Conservation (phyloP, 2,888 invertebrate species). For the Tenthredo notha region DNA sequence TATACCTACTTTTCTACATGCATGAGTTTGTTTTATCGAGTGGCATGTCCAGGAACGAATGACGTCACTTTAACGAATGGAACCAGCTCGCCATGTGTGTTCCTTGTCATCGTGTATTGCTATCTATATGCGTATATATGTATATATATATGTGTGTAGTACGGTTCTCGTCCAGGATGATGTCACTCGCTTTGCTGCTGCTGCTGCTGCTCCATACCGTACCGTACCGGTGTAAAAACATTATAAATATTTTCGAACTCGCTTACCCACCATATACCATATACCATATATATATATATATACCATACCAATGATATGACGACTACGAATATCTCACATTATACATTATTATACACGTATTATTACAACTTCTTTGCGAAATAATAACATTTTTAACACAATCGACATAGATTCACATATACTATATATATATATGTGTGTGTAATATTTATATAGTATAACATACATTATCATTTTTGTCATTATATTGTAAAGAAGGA, state of each 20-base stretch:
- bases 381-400: conserved; percentile 19
- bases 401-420: neutral
- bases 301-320: neutral
- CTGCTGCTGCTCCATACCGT: neutral
- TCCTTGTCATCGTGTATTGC: neutral
- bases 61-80: conserved; percentile 14
- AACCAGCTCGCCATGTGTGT: neutral
- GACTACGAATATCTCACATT: neutral
- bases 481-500: neutral
- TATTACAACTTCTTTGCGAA: neutral
- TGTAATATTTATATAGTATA: neutral
- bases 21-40: neutral
- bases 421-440: too few species aligned
- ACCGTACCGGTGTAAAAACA: conserved; percentile 25
- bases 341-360: neutral
- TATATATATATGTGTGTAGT: neutral
- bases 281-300: neutral
- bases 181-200: neutral
- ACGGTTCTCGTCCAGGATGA: conserved; percentile 13
- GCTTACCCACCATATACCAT: neutral
- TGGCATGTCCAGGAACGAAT: conserved; percentile 13
- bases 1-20: neutral
- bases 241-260: conserved; percentile 27
- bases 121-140: neutral
- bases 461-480: neutral